Conservation (phyloP, 2,113 vertebrate species). For the Tor tambroides region DNA sequence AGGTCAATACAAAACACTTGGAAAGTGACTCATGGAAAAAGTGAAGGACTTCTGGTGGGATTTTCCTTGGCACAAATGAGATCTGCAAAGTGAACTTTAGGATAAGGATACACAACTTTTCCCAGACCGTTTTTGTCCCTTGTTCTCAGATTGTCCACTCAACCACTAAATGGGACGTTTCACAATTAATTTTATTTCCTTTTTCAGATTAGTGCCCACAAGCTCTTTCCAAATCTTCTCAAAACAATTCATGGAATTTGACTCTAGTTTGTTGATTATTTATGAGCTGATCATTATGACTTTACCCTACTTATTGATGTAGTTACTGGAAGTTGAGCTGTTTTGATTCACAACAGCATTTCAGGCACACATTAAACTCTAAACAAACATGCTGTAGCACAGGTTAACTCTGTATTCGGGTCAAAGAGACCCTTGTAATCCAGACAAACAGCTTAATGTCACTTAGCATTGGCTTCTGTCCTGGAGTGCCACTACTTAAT, state of each 20-base stretch:
- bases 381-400: neutral
- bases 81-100: neutral
- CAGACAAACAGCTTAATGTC: neutral
- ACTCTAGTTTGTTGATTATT: neutral
- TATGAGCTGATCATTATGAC: slow-evolving; percentile 2
- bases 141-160: neutral
- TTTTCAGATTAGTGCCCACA: neutral
- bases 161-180: neutral
- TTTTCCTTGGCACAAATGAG: neutral
- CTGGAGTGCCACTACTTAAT: neutral
- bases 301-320: neutral
- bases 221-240: neutral
- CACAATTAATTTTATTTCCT: neutral
- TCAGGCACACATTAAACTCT: neutral
- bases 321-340: neutral
- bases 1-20: neutral
- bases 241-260: neutral
- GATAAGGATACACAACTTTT: neutral
- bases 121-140: neutral
- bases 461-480: neutral
- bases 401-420: neutral
- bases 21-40: slow-evolving; percentile 17
- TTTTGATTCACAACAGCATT: neutral
- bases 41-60: neutral
- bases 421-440: neutral